Evolutionary conservation across 2,888 invertebrate species (phyloP).

Genomic region (Scaptomyza caliginosa): DNA sequence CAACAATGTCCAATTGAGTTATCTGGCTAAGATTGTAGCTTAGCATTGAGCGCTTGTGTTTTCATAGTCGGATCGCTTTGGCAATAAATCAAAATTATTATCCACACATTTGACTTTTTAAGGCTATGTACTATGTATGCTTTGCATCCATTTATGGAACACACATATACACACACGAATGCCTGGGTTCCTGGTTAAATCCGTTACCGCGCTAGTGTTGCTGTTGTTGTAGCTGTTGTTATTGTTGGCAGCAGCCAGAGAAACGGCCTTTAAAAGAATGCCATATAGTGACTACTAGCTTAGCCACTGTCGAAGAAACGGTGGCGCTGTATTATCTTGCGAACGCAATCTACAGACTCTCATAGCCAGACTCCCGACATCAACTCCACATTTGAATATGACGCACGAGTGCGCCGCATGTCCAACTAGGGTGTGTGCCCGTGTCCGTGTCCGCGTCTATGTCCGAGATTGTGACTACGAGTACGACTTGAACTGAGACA

Average conservation of each 20-base stretch:
- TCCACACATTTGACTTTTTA: conserved; percentile 77
- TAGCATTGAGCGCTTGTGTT: conserved; percentile 23
- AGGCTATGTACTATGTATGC: conserved; percentile 56
- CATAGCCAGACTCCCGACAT: conserved; percentile 50
- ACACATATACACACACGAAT: conserved; percentile 3
- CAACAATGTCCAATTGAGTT: conserved; percentile 54
- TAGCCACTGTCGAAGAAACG: conserved; percentile 49
- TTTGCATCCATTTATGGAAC: conserved; percentile 68
- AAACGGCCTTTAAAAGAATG: conserved; percentile 78
- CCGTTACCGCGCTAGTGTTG: conserved; percentile 55
- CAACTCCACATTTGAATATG: conserved; percentile 73
- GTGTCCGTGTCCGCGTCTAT: conserved; percentile 28
- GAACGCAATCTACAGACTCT: conserved; percentile 72
- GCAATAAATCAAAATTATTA: conserved; percentile 80
- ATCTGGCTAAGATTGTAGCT: conserved; percentile 64
- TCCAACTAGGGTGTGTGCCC: conserved; percentile 76
- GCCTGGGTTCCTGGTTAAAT: conserved; percentile 62
- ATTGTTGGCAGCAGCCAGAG: not conserved
- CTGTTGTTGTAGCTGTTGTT: not conserved
- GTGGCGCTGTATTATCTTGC: conserved; percentile 73
- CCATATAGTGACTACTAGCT: conserved; percentile 32
- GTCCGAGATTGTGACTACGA: conserved; percentile 32
- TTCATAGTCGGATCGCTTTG: conserved; percentile 36
- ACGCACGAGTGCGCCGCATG: conserved; percentile 75
- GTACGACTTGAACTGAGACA: conserved; percentile 20